A percentile compares a stretch with the other conserved stretches of the same genome.
These are phyloP conservation scores for Sander vitreus DNA, from an alignment of 2,113 vertebrate genomes.

Conservation along the genomic window DNA sequence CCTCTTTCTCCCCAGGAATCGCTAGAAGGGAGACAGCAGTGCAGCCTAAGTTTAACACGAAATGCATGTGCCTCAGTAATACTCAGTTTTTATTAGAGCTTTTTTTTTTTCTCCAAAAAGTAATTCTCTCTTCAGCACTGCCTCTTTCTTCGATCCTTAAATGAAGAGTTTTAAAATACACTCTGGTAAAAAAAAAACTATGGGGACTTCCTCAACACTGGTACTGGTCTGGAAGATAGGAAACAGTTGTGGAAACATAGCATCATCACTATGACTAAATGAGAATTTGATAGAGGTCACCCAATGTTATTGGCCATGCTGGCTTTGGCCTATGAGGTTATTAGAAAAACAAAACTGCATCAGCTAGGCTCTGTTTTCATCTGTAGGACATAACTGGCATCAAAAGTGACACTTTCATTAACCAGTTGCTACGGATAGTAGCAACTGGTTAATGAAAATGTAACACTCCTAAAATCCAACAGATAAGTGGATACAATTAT, in stretches of 20 bases:
- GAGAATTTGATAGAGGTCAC: slow-evolving; percentile 32
- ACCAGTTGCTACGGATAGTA: too few species aligned
- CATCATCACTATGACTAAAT: slow-evolving; percentile 49
- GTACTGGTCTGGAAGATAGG: slow-evolving; percentile 21
- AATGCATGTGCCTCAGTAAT: neutral
- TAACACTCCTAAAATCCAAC: neutral
- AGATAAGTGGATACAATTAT: neutral
- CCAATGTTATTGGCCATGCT: neutral
- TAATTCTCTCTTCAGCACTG: neutral
- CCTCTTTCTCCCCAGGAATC: slow-evolving; percentile 87
- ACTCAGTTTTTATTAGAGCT: neutral
- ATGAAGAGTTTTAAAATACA: neutral
- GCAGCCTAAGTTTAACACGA: slow-evolving; percentile 10
- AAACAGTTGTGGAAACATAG: slow-evolving; percentile 23
- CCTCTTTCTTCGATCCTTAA: neutral
- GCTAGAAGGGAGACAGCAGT: slow-evolving; percentile 79
- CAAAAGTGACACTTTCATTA: neutral
- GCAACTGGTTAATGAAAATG: too few species aligned
- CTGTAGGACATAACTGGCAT: neutral
- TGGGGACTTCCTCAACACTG: slow-evolving; percentile 26
- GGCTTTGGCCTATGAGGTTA: slow-evolving; percentile 10
- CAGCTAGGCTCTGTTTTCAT: neutral
- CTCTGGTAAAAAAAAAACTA: slow-evolving; percentile 16
- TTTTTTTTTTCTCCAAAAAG: neutral
- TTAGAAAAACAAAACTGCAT: slow-evolving; percentile 2